A percentile compares a stretch with the other conserved stretches of the same genome.
phyloP scores from a whole-genome alignment of 2,797 vertebrate genomes.

The Centroberyx gerrardi region DNA sequence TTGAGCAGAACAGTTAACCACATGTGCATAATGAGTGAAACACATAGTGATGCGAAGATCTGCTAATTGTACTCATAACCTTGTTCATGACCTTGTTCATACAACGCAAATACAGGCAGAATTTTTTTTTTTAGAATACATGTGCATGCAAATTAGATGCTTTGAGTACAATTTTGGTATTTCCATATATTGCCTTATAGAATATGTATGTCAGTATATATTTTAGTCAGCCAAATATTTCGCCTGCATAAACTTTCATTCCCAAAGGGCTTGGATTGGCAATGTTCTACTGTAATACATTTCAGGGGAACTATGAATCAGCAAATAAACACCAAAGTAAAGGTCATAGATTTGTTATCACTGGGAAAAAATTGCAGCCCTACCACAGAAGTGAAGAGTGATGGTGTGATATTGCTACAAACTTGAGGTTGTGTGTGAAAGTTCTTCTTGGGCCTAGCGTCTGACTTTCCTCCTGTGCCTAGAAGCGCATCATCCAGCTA shows the following conservation, averaged over 20 bases:
- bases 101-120: conserved; percentile 38
- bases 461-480: conserved; percentile 49
- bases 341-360: conserved; percentile 21
- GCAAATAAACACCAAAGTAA: conserved; percentile 22
- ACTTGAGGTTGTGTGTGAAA: conserved; percentile 39
- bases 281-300: not conserved
- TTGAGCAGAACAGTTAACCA: conserved; percentile 34
- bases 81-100: conserved; percentile 23
- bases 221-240: conserved; percentile 12
- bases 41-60: conserved; percentile 11
- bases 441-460: conserved; percentile 37
- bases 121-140: not conserved
- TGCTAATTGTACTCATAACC: conserved; percentile 21
- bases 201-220: not conserved
- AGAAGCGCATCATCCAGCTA: conserved; percentile 50
- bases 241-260: not conserved
- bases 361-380: not conserved
- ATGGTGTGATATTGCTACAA: conserved; percentile 5
- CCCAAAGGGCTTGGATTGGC: conserved; percentile 1
- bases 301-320: conserved; percentile 15
- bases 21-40: conserved; percentile 32
- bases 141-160: conserved; percentile 25
- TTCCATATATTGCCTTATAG: not conserved
- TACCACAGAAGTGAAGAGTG: conserved; percentile 11
- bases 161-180: not conserved